Conservation (phyloP, 2,888 invertebrate genomes). For the Tipula vernalis region DNA sequence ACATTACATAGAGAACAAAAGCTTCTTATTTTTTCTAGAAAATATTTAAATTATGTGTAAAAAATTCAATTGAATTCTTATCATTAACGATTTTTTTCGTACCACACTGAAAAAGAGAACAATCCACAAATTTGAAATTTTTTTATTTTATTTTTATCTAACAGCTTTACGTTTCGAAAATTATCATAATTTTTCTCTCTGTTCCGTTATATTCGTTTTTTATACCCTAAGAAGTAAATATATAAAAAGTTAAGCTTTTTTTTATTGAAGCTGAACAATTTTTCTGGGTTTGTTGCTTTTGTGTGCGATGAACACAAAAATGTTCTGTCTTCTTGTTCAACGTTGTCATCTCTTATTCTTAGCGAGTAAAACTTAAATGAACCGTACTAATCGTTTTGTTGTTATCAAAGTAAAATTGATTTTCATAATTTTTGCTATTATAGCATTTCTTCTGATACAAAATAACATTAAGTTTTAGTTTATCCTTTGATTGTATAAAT, state of each 20-base stretch:
- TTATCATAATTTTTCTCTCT: not conserved
- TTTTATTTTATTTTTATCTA: not conserved
- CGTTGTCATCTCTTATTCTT: not conserved
- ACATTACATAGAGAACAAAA: not conserved
- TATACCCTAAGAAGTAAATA: not conserved
- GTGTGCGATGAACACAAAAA: not conserved
- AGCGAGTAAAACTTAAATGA: not conserved
- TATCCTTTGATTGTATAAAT: too few relatives aligned
- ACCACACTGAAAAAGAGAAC: not conserved
- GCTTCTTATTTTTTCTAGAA: not conserved
- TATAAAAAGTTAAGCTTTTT: not conserved
- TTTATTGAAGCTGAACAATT: not conserved
- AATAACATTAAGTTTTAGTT: too few relatives aligned
- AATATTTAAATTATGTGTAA: not conserved
- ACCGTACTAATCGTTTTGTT: not conserved
- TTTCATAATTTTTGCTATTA: not conserved
- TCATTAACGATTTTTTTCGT: not conserved
- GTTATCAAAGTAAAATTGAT: not conserved
- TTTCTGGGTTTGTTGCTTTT: not conserved
- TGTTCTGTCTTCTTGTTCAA: not conserved
- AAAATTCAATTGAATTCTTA: constrained; percentile 4
- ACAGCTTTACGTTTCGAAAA: not conserved
- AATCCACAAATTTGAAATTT: not conserved
- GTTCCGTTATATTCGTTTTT: not conserved
- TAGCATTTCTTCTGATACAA: not conserved